A percentile compares a stretch with the other conserved stretches of the same genome.
phyloP scores from a whole-genome alignment of 2,888 invertebrate species.

The Diploptera punctata region DNA sequence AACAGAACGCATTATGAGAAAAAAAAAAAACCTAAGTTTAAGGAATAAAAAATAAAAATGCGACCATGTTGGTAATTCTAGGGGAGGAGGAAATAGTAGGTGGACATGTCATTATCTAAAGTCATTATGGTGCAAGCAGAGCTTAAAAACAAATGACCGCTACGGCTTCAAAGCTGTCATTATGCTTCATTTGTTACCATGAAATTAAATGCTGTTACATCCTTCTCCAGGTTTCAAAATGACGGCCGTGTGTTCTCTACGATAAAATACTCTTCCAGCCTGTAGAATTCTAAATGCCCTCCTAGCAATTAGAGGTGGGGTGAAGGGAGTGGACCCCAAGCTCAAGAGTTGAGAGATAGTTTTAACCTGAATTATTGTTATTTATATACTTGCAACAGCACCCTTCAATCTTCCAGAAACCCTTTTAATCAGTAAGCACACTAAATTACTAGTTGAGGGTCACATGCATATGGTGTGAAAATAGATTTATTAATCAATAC shows the following conservation, averaged over 20 bases:
- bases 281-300: constrained; percentile 10
- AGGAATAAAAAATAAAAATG: too few relatives aligned
- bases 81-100: constrained; percentile 23
- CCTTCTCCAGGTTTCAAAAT: constrained; percentile 16
- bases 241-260: background rate
- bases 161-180: constrained; percentile 34
- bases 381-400: constrained; percentile 10
- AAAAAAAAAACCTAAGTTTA: constrained; percentile 25
- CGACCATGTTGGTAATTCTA: constrained; percentile 25
- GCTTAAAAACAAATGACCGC: constrained; percentile 35
- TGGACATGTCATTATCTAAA: constrained; percentile 27
- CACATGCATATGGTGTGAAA: too few relatives aligned
- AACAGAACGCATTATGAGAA: constrained; percentile 33
- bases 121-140: constrained; percentile 29
- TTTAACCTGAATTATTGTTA: constrained; percentile 21
- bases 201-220: constrained; percentile 32
- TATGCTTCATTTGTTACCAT: constrained; percentile 37
- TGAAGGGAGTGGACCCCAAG: constrained; percentile 1
- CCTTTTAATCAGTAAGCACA: background rate
- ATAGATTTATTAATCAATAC: too few relatives aligned
- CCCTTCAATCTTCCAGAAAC: background rate
- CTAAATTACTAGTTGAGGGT: background rate
- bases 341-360: constrained; percentile 5
- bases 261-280: constrained; percentile 10
- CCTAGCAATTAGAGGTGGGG: constrained; percentile 14